These are phyloP conservation scores for Pegoplata infirma DNA, from an alignment of 2,888 invertebrate species.

Conservation along the genomic window DNA sequence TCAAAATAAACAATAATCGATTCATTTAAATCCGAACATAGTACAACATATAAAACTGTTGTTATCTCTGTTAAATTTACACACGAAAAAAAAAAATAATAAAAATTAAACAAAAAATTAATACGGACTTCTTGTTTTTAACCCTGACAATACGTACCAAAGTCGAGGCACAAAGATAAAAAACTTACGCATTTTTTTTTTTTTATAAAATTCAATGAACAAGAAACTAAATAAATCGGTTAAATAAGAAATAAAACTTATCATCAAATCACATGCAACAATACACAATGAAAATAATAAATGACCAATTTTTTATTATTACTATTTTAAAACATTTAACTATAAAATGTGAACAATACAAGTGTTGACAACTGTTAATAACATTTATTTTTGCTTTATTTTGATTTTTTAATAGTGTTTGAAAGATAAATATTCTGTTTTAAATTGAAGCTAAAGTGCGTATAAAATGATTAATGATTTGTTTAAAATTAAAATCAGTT, in stretches of 20 bases:
- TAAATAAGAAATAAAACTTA: conserved; percentile 17
- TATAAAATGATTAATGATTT: neutral
- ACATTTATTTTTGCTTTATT: neutral
- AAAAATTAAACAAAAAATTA: neutral
- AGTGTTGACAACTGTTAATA: conserved; percentile 47
- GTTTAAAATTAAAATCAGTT: neutral
- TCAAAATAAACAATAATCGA: conserved; percentile 10
- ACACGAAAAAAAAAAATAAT: neutral
- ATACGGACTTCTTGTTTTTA: conserved; percentile 25
- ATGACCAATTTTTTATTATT: conserved; percentile 28
- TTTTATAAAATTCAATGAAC: neutral
- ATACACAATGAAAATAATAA: conserved; percentile 44
- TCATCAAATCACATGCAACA: conserved; percentile 38
- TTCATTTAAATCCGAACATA: neutral
- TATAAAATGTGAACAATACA: conserved; percentile 23
- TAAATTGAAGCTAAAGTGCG: conserved; percentile 17
- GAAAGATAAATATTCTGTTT: neutral
- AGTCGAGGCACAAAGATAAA: neutral
- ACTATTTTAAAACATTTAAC: conserved; percentile 11
- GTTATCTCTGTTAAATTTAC: neutral
- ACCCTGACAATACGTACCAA: neutral
- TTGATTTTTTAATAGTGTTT: neutral
- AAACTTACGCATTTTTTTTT: conserved; percentile 6
- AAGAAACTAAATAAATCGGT: neutral
- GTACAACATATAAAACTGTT: neutral